These are phyloP conservation scores for Heliconius himera DNA, from an alignment of 1,140 invertebrate species.

Conservation along the genomic window DNA sequence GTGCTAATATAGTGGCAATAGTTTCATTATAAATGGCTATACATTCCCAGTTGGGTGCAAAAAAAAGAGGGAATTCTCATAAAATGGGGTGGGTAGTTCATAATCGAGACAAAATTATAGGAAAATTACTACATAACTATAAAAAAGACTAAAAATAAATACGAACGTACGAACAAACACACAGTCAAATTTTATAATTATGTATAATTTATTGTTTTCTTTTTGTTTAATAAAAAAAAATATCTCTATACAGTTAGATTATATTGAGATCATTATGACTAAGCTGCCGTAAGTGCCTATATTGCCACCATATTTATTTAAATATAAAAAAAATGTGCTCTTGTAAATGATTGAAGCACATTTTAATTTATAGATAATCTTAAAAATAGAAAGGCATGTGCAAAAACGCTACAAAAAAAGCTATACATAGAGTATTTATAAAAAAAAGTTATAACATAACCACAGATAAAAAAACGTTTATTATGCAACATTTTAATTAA, in stretches of 20 bases:
- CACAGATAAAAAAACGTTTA: constrained; percentile 37
- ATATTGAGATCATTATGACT: constrained; percentile 69
- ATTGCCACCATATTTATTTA: constrained; percentile 52
- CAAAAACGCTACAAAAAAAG: constrained; percentile 43
- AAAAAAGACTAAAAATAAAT: neutral
- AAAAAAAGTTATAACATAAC: constrained; percentile 29
- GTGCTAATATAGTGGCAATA: constrained; percentile 48
- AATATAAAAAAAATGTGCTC: neutral
- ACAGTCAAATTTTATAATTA: constrained; percentile 26
- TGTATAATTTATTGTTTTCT: neutral
- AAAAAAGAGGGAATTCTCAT: neutral
- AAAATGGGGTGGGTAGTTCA: neutral
- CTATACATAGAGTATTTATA: constrained; percentile 32
- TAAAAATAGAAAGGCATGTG: constrained; percentile 37
- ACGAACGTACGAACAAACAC: constrained; percentile 31
- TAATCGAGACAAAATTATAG: neutral
- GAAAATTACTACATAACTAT: constrained; percentile 12
- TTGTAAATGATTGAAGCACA: constrained; percentile 12
- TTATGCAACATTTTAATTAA: constrained; percentile 35
- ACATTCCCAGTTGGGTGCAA: neutral
- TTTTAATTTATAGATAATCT: neutral
- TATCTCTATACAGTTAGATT: constrained; percentile 40
- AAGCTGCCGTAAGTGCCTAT: constrained; percentile 44
- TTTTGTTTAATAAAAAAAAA: constrained; percentile 26
- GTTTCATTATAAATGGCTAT: constrained; percentile 24